Conservation (phyloP, 1,140 invertebrate species). For the Chironomus tepperi region DNA sequence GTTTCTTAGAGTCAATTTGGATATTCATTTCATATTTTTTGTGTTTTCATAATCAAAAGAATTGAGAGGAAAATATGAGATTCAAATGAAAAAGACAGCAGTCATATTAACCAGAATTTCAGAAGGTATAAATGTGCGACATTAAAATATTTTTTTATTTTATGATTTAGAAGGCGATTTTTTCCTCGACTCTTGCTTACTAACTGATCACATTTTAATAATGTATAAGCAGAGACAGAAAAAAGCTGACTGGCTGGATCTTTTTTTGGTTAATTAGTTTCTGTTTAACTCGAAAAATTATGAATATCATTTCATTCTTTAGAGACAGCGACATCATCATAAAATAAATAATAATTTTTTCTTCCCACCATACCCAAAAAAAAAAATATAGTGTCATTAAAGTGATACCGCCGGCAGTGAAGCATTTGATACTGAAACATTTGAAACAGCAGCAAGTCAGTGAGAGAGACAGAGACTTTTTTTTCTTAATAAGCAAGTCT, state of each 20-base stretch:
- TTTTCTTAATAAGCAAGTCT: no score
- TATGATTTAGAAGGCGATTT: slow-evolving; percentile 10
- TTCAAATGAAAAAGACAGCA: not conserved
- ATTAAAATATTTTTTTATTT: slow-evolving; percentile 24
- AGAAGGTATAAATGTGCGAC: slow-evolving; percentile 23
- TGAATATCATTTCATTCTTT: slow-evolving; percentile 11
- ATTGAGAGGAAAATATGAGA: no score
- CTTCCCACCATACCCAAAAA: not conserved
- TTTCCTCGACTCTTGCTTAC: not conserved
- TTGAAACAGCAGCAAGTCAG: no score
- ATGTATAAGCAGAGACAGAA: not conserved
- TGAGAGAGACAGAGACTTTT: no score
- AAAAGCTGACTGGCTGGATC: not conserved
- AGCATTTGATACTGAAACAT: not conserved
- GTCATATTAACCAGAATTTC: not conserved
- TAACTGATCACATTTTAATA: not conserved
- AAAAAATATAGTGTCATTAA: slow-evolving; percentile 1
- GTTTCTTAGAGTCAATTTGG: not conserved
- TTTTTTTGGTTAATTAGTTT: slow-evolving; percentile 19
- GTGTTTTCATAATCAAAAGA: not conserved
- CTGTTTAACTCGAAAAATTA: slow-evolving; percentile 15
- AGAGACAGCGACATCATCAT: slow-evolving; percentile 1
- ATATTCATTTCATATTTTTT: not conserved
- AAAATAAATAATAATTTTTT: slow-evolving; percentile 3
- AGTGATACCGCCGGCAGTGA: slow-evolving; percentile 10